These are phyloP conservation scores for Drosophila prosaltans DNA, from an alignment of 1,140 invertebrate species.

Conservation along the genomic window DNA sequence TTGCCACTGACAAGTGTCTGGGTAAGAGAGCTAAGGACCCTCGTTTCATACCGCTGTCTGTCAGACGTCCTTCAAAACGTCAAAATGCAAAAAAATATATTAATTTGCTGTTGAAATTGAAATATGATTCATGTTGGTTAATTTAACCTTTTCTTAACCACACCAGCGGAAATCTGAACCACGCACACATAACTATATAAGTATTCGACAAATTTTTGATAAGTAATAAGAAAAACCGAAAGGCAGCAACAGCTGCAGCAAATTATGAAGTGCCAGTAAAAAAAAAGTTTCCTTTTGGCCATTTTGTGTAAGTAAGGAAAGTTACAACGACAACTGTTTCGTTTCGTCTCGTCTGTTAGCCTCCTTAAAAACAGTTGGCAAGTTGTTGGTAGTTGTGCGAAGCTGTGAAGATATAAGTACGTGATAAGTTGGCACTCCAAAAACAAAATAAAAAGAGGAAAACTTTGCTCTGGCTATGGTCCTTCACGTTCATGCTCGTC, in stretches of 20 bases:
- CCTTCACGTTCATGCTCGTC: no score
- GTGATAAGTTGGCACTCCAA: constrained; percentile 25
- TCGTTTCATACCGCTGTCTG: not conserved
- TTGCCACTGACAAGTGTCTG: constrained; percentile 17
- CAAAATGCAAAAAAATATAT: not conserved
- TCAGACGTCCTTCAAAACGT: not conserved
- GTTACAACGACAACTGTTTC: not conserved
- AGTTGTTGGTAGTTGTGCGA: not conserved
- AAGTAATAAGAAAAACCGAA: not conserved
- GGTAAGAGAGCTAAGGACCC: not conserved
- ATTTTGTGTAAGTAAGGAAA: constrained; percentile 30
- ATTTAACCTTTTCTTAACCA: not conserved
- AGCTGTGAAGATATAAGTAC: constrained; percentile 19
- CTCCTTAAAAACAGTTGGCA: constrained; percentile 12
- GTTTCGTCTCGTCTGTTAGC: not conserved
- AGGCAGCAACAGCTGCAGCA: constrained; percentile 4
- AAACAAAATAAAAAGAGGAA: not conserved
- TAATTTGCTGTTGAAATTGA: constrained; percentile 1
- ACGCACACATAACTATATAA: not conserved
- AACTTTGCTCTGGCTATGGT: not conserved
- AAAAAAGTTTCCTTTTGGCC: constrained; percentile 19
- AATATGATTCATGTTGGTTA: not conserved
- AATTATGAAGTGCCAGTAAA: constrained; percentile 22
- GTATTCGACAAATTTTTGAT: not conserved
- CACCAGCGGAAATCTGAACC: not conserved